Evolutionary conservation across 2,113 vertebrate species (phyloP).

Genomic region (Rhea americana): DNA sequence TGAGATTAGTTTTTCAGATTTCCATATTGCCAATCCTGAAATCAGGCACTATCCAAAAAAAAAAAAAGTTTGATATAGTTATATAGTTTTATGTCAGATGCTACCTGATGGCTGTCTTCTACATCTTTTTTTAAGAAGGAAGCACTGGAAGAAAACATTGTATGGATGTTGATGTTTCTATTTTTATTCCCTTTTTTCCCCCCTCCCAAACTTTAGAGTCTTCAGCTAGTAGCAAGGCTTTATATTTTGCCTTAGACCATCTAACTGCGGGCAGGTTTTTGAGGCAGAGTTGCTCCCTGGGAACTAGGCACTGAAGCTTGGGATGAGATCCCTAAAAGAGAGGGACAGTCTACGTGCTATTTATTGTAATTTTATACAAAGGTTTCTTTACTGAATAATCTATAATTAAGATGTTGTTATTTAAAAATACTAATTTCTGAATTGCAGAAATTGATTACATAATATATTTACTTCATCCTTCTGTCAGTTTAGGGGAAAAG

Average conservation of each 20-base stretch:
- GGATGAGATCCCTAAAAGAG: background rate
- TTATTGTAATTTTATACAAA: background rate
- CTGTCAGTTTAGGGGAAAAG: background rate
- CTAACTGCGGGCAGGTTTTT: background rate
- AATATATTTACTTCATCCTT: background rate
- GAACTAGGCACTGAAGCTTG: background rate
- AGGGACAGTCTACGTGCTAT: fast-evolving
- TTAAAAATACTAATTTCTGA: background rate
- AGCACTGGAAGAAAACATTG: background rate
- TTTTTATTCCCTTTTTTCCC: background rate
- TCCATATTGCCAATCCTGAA: background rate
- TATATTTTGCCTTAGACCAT: background rate
- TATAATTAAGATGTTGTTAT: background rate
- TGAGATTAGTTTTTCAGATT: background rate
- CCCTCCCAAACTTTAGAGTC: background rate
- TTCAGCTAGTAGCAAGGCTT: background rate
- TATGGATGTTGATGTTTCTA: background rate
- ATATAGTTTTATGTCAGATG: background rate
- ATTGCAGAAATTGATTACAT: background rate
- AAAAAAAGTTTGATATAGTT: background rate
- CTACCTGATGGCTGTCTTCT: background rate
- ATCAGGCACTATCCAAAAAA: background rate
- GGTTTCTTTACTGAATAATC: background rate
- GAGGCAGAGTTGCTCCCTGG: background rate
- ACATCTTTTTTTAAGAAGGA: background rate